Evolutionary conservation across 2,797 vertebrate genomes (phyloP).

Genomic region (Galagoides demidoff): DNA sequence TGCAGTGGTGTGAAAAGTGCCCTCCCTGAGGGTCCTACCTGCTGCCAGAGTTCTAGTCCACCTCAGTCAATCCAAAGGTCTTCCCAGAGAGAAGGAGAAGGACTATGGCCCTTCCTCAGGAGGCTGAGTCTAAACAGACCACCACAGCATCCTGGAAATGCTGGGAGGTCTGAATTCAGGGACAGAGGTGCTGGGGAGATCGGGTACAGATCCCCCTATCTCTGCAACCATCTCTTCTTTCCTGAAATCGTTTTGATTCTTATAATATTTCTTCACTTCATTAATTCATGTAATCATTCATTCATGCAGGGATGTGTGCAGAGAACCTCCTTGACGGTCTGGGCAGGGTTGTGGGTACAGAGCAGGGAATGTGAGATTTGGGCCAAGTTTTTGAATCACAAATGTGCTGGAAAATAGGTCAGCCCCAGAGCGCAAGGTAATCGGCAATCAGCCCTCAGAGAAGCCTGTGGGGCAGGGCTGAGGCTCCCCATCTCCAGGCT

Average conservation of each 20-base stretch:
- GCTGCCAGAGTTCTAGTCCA: not conserved
- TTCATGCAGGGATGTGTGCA: not conserved
- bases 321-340: not conserved
- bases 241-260: not conserved
- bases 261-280: not conserved
- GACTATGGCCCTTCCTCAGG: too few relatives aligned
- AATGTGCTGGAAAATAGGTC: slow-evolving; percentile 72
- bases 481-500: not conserved
- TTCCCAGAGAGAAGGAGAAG: not conserved
- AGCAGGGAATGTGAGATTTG: slow-evolving; percentile 45
- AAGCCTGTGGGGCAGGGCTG: not conserved
- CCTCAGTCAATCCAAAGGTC: too few relatives aligned
- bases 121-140: not conserved
- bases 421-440: not conserved
- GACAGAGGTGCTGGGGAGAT: not conserved
- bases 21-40: not conserved
- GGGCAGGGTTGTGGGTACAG: not conserved
- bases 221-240: not conserved
- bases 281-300: not conserved
- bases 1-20: fast-evolving
- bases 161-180: not conserved
- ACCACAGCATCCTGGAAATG: not conserved
- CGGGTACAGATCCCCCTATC: too few relatives aligned
- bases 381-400: slow-evolving; percentile 42
- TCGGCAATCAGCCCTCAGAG: not conserved